These are phyloP conservation scores for Oegoconia quadripuncta DNA, from an alignment of 2,888 invertebrate species.

Conservation along the genomic window DNA sequence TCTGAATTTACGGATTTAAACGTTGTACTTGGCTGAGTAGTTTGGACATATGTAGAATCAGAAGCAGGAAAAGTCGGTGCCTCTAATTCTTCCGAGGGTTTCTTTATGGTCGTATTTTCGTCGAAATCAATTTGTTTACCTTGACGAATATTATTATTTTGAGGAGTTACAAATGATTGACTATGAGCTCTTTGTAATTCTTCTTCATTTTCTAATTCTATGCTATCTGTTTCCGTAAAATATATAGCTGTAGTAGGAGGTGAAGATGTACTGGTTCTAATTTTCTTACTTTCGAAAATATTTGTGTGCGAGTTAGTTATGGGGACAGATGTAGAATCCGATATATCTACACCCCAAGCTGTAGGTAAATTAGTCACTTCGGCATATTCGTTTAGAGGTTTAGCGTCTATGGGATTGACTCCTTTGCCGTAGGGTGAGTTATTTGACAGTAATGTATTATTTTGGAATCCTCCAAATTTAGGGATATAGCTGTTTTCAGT, in stretches of 20 bases:
- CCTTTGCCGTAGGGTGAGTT: slow-evolving; percentile 69
- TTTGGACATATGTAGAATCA: slow-evolving; percentile 45
- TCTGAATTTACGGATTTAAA: slow-evolving; percentile 43
- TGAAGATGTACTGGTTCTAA: slow-evolving; percentile 43
- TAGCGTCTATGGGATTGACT: slow-evolving; percentile 59
- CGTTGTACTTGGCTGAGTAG: slow-evolving; percentile 46
- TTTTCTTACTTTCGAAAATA: slow-evolving; percentile 64
- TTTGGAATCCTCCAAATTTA: slow-evolving; percentile 65
- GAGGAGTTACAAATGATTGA: slow-evolving; percentile 82
- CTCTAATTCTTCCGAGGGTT: slow-evolving; percentile 64
- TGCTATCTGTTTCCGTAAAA: slow-evolving; percentile 61
- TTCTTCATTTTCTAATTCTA: slow-evolving; percentile 78
- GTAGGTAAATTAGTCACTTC: slow-evolving; percentile 67
- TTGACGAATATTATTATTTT: slow-evolving; percentile 65
- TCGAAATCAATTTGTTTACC: slow-evolving; percentile 59
- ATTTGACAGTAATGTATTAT: slow-evolving; percentile 50
- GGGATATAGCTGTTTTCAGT: slow-evolving; percentile 54
- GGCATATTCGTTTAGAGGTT: slow-evolving; percentile 66
- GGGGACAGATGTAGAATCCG: slow-evolving; percentile 46
- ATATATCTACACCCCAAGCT: slow-evolving; percentile 63
- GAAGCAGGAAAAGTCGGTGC: slow-evolving; percentile 53
- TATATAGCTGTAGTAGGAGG: slow-evolving; percentile 55
- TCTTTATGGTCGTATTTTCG: slow-evolving; percentile 38
- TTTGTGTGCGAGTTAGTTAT: slow-evolving; percentile 42
- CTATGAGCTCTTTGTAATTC: slow-evolving; percentile 84